Evolutionary conservation across 1,140 invertebrate species (phyloP), one percentile per base, ranked within the genome.

Genomic region (Zophobas atratus): DNA sequence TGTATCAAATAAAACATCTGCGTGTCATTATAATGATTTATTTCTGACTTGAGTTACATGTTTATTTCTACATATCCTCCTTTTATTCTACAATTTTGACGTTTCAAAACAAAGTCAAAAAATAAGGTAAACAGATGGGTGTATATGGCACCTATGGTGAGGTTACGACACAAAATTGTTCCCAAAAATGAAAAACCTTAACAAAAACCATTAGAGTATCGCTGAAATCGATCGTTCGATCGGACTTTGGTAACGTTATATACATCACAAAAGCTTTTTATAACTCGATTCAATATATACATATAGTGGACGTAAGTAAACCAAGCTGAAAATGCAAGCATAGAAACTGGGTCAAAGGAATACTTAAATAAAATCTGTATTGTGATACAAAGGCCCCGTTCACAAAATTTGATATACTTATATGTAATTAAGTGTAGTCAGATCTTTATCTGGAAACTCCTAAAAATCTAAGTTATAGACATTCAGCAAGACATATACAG

Each of bases 171-270:
- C 43, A 60, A 79, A 77, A 79, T 79, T 76, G 63, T 41, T 79
- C 70, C 78, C 75, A 73, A 77, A 56, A 77, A 46, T 71, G 51
- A 74, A 76, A 79, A 70, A 79, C 6, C 53, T 70, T 43, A 20
- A 20, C 20, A 71, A 72, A 79, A 73, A 39, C 67, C 70, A 78
- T 77, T 49, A 75, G 75, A 77, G 53, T 77, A 79, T 79, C 75
- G 75, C 38, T 57, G 38, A 72, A 72, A 51, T 72, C 75, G 81
- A 82, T 82, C 81, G 79, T 79, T 82, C 81, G 81, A 78, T 81
- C 76, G 53, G 33, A 67, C 76, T 78, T 80, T 81, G 77, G 70
- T 76, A 76, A 67, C 49, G 79, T 77, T 80, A 77, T 76, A 80
- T 80, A 81, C 72, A 79, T 75, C 79, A 79, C 71, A 78, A 56